Evolutionary conservation across 2,797 vertebrate species (phyloP), one percentile per base, ranked within the genome.

Genomic region (Syngnathus rostellatus): DNA sequence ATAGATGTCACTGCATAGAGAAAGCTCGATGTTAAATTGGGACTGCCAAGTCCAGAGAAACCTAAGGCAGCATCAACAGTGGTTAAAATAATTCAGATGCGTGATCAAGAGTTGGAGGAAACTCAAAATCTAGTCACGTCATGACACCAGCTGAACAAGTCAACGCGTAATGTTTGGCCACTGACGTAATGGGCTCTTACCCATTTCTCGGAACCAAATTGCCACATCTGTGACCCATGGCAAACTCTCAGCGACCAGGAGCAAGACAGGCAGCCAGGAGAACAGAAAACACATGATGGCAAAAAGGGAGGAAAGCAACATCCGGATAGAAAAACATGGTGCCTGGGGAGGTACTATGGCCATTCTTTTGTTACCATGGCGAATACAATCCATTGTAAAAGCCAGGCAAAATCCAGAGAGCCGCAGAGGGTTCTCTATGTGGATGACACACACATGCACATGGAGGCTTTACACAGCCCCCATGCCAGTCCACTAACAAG

Each of bases 331-430:
- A 85, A 81, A 87, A 72, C 64, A 66, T 40, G 62, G 76, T 72
- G 69, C 66, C 60, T 7, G 73, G 61, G 66, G 69, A 71, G 71
- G 72, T 65, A 62, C 10, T 76, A 83, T 70, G 75, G 70, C 58
- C 53, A 78, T 84, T 83, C 77, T 74, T 72, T 66, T 80, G 81
- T 81, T 75, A 71, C 89, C 84, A 72, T 72, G 90, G 93, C 96
- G 89, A 89, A 99, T 99, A 99, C 97, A 99, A 98, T 78, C 95
- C 92, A 98, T 98, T 98, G 96, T 98, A 99, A 99, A 91, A 94
- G 94, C 93, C 93, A 85, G 78, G 90, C 85, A 88, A 88, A 65
- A 87, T 91, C 90, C 91, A 91, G 86, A 90, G 87, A 82, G 87
- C 90, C 77, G 81, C 86, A 85, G 85, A 86, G 89, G 89, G 68